These are phyloP conservation scores for Drosophila yooni DNA, from an alignment of 2,888 invertebrate species.

Conservation along the genomic window DNA sequence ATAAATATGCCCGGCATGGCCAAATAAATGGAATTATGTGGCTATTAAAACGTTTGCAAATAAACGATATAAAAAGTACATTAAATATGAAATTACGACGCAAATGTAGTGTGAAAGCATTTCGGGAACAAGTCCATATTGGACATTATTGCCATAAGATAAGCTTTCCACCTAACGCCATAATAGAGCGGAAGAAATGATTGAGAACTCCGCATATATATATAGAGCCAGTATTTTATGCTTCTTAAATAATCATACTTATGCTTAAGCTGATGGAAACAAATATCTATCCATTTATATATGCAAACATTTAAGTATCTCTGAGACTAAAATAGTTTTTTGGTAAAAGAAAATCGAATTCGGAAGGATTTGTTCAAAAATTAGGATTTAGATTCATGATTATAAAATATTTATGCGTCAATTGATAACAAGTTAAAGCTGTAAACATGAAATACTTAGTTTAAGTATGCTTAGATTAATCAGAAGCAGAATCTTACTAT, in stretches of 20 bases:
- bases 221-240: neutral
- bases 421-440: neutral
- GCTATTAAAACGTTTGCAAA: constrained; percentile 71
- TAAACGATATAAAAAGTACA: constrained; percentile 62
- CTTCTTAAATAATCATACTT: neutral
- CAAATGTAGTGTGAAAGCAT: constrained; percentile 51
- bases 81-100: constrained; percentile 61
- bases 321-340: neutral
- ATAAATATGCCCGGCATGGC: constrained; percentile 60
- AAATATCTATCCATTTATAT: too few relatives aligned
- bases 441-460: neutral
- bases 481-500: neutral
- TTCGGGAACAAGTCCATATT: constrained; percentile 18
- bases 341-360: neutral
- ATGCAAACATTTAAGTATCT: neutral
- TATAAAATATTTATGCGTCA: neutral
- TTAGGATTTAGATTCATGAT: too few relatives aligned
- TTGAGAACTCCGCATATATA: neutral
- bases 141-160: constrained; percentile 24
- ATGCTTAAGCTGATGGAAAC: neutral
- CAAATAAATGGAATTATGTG: constrained; percentile 64
- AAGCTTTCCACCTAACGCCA: constrained; percentile 4
- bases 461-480: neutral
- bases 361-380: too few relatives aligned
- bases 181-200: neutral